Evolutionary conservation across 2,113 vertebrate species (phyloP).

Genomic region (Labrus mixtus): DNA sequence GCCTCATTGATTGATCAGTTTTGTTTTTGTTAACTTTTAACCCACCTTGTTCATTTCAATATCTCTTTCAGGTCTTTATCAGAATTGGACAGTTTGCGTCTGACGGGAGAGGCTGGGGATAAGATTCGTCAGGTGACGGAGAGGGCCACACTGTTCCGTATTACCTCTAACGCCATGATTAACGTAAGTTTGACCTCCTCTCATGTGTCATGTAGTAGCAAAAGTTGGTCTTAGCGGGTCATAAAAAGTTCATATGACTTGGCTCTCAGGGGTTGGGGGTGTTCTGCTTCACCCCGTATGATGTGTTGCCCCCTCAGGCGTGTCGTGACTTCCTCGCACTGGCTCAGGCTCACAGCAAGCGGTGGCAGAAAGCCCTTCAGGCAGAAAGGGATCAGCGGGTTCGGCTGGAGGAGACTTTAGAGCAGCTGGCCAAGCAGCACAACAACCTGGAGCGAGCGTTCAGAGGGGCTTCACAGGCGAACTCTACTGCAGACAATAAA

Average conservation of each 20-base stretch:
- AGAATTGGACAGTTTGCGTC: conserved; percentile 91
- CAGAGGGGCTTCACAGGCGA: conserved; percentile 86
- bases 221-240: background rate
- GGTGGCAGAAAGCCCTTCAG: conserved; percentile 96
- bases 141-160: conserved; percentile 94
- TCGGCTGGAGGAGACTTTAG: conserved; percentile 94
- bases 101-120: conserved; percentile 91
- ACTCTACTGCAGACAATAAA: conserved; percentile 83
- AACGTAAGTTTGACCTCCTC: conserved; percentile 85
- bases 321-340: conserved; percentile 93
- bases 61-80: conserved; percentile 86
- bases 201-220: background rate
- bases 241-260: background rate
- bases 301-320: conserved; percentile 77
- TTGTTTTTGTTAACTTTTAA: background rate
- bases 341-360: conserved; percentile 94
- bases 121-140: conserved; percentile 98
- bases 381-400: conserved; percentile 93
- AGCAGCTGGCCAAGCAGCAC: conserved; percentile 97
- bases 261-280: too few species aligned
- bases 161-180: conserved; percentile 99
- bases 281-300: too few species aligned
- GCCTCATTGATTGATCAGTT: too few species aligned
- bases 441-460: conserved; percentile 97
- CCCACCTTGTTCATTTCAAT: background rate